phyloP scores from a whole-genome alignment of 37 sponge, comb jelly and placozoan species.

The Spongia lamella region DNA sequence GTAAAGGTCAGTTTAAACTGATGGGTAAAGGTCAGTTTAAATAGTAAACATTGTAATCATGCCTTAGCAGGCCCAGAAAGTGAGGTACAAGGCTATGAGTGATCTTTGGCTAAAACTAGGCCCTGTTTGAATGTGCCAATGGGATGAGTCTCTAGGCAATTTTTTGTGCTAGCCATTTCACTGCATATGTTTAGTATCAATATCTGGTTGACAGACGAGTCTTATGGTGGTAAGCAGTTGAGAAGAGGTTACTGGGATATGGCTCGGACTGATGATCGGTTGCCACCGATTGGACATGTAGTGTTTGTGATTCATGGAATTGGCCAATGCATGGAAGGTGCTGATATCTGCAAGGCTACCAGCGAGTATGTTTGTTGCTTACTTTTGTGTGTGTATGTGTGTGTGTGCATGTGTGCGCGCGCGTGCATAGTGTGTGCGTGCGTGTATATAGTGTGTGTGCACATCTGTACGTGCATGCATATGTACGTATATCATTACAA shows the following conservation, averaged over 20 bases:
- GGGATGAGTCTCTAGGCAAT: too few relatives aligned
- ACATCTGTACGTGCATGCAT: background rate
- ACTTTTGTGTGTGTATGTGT: background rate
- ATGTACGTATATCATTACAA: background rate
- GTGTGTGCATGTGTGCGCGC: slow-evolving; percentile 1
- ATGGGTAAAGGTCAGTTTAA: too few relatives aligned
- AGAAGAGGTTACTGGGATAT: slow-evolving; percentile 77
- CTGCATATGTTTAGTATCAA: background rate
- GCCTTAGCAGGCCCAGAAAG: too few relatives aligned
- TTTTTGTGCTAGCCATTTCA: slow-evolving; percentile 11
- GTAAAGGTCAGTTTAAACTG: slow-evolving; percentile 8
- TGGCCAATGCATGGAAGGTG: slow-evolving; percentile 69
- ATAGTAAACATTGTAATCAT: too few relatives aligned
- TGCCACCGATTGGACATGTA: slow-evolving; percentile 75
- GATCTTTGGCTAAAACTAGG: too few relatives aligned
- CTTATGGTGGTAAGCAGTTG: background rate
- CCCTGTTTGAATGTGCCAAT: too few relatives aligned
- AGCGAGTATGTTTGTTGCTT: slow-evolving; percentile 39
- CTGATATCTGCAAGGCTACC: slow-evolving; percentile 55
- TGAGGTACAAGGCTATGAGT: too few relatives aligned
- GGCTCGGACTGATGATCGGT: slow-evolving; percentile 28
- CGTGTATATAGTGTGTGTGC: background rate
- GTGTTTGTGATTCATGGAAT: slow-evolving; percentile 87
- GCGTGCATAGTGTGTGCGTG: background rate
- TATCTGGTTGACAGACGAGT: background rate